Base-by-base conservation (phyloP, 2,888 invertebrate genomes). In the Cosmopolites sordidus region DNA sequence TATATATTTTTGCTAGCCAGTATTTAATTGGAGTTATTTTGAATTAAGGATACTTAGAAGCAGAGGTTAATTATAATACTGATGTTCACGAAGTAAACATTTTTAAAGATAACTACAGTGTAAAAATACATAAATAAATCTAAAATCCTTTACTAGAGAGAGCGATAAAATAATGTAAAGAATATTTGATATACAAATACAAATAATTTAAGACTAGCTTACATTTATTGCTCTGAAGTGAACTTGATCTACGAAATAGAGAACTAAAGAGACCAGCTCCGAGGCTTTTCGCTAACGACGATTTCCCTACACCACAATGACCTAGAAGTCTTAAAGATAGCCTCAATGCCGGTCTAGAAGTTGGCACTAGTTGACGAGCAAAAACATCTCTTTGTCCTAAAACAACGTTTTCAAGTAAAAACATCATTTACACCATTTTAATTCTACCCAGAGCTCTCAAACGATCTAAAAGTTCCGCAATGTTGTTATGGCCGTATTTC, bases 281-380 rank as follows among this genome's bases (percentile, higher is more conserved):
- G 29, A 87, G 72, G 1, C 83, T 82, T 64, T 83, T 83, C 4
- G 83, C 75, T 41, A 88, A 73, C 0, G 84, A 78, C 4, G 83
- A 79, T 73, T 88, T 88, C n/a, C 88, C 88, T 1, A 82, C 82
- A 1, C 83, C 84, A 47, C 83, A 83, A 64, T 84, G 82, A 0
- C 89, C 88, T 42, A 89, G 69, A 14, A 61, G 53, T 61, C 87
- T 82, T 51, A 89, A 69, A 63, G 85, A 86, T 51, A 87, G 77
- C 33, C 84, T 76, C 38, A 79, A 73, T 33, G 81, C 76, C 22
- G 79, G 76, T 63, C 77, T 76, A 29, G 77, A 75, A 2, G 79
- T 79, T 9, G 82, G 80, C 59, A 82, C 78, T 53, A 89, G 69
- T 72, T 88, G 87, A 55, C 79, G 77, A 2, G 72, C 70, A 46